Evolutionary conservation across 2,888 invertebrate species (phyloP).

Genomic region (Pammene aurita): DNA sequence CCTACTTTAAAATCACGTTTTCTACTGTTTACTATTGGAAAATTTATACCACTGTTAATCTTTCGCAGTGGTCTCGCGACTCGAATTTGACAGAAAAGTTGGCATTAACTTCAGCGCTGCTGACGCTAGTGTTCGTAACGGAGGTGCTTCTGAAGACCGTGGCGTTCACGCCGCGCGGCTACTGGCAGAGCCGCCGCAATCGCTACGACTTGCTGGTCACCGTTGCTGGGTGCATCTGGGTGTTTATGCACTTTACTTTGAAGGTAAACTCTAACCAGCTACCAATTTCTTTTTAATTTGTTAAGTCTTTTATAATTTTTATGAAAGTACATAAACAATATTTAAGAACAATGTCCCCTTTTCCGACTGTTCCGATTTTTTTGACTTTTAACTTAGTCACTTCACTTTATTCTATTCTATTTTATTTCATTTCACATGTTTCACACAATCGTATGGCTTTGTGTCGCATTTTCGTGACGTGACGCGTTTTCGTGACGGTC

Average conservation of each 20-base stretch:
- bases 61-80: conserved; percentile 91
- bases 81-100: conserved; percentile 90
- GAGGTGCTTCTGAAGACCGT: conserved; percentile 99
- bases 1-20: background rate
- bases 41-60: no score
- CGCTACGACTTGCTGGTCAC: conserved; percentile 99
- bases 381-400: no score
- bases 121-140: conserved; percentile 96
- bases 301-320: no score
- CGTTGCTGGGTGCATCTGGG: conserved; percentile 98
- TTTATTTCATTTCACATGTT: no score
- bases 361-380: no score
- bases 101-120: conserved; percentile 93
- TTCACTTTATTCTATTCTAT: no score
- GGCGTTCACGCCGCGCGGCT: conserved; percentile 98
- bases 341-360: no score
- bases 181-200: conserved; percentile 99
- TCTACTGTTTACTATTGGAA: background rate
- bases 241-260: conserved; percentile 94
- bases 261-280: conserved; percentile 80
- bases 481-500: no score
- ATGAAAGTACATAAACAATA: no score
- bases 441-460: no score
- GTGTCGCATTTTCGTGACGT: no score
- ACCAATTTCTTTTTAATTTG: no score